Percentiles rank a stretch among this genome's conserved stretches.
Evolutionary conservation across 2,797 vertebrate genomes (phyloP).

Genomic region (Muscicapa striata): DNA sequence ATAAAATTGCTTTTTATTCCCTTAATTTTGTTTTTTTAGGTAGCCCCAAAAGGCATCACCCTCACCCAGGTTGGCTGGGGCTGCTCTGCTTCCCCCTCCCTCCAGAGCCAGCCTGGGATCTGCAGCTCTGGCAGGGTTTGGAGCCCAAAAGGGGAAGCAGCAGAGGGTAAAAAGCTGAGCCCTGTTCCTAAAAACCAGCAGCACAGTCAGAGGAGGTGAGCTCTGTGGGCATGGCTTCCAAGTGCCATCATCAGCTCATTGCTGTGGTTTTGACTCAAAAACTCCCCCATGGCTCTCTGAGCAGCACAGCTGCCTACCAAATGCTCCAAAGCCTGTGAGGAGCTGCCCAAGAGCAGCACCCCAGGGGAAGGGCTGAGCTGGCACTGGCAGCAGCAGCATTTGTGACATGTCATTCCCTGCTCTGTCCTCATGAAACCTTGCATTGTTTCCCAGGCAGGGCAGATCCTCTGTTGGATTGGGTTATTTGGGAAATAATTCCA

Average conservation of each 20-base stretch:
- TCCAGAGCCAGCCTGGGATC: not conserved
- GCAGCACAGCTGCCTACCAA: slow-evolving; percentile 58
- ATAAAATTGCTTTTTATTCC: not conserved
- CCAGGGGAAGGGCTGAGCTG: slow-evolving; percentile 20
- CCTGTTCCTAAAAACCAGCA: slow-evolving; percentile 29
- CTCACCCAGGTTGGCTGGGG: not conserved
- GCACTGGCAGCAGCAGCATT: slow-evolving; percentile 7
- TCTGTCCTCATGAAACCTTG: slow-evolving; percentile 47
- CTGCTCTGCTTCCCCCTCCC: not conserved
- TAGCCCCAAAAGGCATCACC: not conserved
- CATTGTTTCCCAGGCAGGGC: slow-evolving; percentile 63
- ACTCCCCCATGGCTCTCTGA: not conserved
- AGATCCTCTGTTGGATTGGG: not conserved
- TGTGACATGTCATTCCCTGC: slow-evolving; percentile 29
- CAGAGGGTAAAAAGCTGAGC: not conserved
- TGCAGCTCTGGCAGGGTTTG: not conserved
- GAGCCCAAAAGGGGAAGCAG: not conserved
- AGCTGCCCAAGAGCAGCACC: slow-evolving; percentile 40
- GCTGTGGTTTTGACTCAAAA: slow-evolving; percentile 41
- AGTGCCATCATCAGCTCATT: slow-evolving; percentile 46
- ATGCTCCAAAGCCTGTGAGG: slow-evolving; percentile 45
- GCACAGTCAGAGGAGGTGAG: slow-evolving; percentile 23
- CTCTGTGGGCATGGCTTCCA: slow-evolving; percentile 45
- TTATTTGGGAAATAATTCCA: too few species aligned
- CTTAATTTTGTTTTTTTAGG: not conserved